Percentiles rank a stretch among this genome's conserved stretches.
phyloP scores from a whole-genome alignment of 1,140 invertebrate species.

The Halesus radiatus region DNA sequence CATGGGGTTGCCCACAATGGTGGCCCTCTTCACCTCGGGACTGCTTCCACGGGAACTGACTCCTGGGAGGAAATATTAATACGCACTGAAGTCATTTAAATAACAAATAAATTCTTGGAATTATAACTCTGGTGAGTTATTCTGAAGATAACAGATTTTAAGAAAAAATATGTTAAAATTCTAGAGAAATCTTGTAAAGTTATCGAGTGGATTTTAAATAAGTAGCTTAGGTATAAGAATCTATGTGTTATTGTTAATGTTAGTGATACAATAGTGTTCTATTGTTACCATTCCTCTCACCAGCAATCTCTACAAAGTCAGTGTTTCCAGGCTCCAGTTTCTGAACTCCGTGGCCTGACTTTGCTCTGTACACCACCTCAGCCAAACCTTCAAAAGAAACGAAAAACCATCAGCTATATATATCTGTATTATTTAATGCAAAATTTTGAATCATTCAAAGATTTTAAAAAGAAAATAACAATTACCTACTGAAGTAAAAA shows the following conservation, averaged over 20 bases:
- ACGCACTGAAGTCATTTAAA: too few species aligned
- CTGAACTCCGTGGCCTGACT: constrained; percentile 32
- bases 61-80: constrained; percentile 21
- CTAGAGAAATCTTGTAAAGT: too few species aligned
- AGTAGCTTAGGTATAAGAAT: not conserved
- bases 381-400: constrained; percentile 47
- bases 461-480: too few species aligned
- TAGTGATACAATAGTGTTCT: constrained; percentile 40
- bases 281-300: constrained; percentile 56
- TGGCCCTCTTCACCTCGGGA: constrained; percentile 83
- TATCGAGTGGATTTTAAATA: not conserved
- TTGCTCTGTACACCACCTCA: constrained; percentile 54
- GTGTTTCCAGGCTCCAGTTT: constrained; percentile 42
- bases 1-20: constrained; percentile 90
- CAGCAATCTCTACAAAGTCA: constrained; percentile 54
- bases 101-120: too few species aligned
- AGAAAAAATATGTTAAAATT: too few species aligned
- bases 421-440: too few species aligned
- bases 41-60: constrained; percentile 64
- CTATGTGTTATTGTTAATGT: too few species aligned
- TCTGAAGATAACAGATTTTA: too few species aligned
- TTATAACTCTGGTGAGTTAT: too few species aligned
- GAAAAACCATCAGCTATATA: too few species aligned
- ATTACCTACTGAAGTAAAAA: too few species aligned
- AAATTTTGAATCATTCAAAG: too few species aligned